These are phyloP conservation scores for Amblyopsis rosae DNA, from an alignment of 2,113 vertebrate genomes.

Conservation along the genomic window DNA sequence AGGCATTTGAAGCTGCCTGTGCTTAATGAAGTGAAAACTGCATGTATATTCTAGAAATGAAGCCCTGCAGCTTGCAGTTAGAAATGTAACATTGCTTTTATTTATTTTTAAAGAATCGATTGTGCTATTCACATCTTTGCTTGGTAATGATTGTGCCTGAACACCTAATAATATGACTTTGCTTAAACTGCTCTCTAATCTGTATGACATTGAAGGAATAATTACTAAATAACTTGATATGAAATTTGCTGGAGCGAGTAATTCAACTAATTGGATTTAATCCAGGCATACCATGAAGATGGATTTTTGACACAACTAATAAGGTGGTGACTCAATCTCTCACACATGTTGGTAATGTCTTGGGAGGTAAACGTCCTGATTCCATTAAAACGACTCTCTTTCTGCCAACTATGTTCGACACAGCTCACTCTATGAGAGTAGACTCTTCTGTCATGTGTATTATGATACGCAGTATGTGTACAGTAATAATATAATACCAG, in stretches of 20 bases:
- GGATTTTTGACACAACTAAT: constrained; percentile 73
- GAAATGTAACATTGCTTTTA: too few relatives aligned
- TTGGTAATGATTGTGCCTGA: constrained; percentile 33
- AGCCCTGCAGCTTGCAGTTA: constrained; percentile 20
- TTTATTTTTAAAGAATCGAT: neutral
- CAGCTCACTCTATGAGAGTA: neutral
- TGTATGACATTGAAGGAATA: constrained; percentile 40
- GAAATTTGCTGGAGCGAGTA: constrained; percentile 17
- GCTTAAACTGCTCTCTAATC: constrained; percentile 37
- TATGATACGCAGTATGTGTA: too few relatives aligned
- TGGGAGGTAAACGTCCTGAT: constrained; percentile 18
- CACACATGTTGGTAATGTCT: constrained; percentile 77
- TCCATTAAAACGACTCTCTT: neutral
- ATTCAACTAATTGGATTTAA: constrained; percentile 24
- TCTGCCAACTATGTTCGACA: constrained; percentile 9
- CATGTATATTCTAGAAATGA: constrained; percentile 18
- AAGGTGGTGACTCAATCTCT: constrained; percentile 63
- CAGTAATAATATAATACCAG: too few relatives aligned
- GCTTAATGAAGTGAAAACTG: neutral
- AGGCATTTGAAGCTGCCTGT: neutral
- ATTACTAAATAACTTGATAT: constrained; percentile 44
- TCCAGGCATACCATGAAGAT: constrained; percentile 37
- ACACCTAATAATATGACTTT: constrained; percentile 24
- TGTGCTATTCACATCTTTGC: constrained; percentile 29
- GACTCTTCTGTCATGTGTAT: too few relatives aligned